Evolutionary conservation across 2,113 vertebrate genomes (phyloP).

Genomic region (Rhodinocichla rosea): DNA sequence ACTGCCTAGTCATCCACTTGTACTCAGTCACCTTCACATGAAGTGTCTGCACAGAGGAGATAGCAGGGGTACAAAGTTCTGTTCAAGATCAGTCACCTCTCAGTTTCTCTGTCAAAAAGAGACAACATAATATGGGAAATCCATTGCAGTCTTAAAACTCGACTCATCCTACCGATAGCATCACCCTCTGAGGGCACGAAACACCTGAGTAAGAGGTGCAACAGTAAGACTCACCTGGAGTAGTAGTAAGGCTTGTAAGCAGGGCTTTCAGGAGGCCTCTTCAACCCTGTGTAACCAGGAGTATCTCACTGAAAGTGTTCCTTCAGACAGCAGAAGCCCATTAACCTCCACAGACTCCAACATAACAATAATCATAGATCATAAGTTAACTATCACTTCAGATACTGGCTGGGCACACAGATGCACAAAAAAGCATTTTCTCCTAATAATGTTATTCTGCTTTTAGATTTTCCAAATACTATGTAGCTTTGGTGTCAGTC

Average conservation of each 20-base stretch:
- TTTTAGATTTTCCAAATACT: not conserved
- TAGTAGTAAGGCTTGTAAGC: not conserved
- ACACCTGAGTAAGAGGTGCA: not conserved
- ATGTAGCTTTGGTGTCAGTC: not conserved
- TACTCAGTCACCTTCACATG: rapidly evolving
- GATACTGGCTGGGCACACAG: not conserved
- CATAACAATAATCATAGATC: not conserved
- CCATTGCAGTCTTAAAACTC: rapidly evolving
- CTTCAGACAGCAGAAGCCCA: not conserved
- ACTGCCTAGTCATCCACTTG: not conserved
- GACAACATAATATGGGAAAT: not conserved
- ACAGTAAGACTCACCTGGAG: not conserved
- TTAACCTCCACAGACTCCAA: not conserved
- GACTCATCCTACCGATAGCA: not conserved
- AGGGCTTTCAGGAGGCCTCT: not conserved
- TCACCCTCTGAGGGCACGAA: not conserved
- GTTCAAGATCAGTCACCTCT: not conserved
- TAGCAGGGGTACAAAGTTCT: not conserved
- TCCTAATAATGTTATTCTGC: not conserved
- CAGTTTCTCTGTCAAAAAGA: not conserved
- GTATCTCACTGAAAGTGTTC: not conserved
- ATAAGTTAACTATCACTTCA: not conserved
- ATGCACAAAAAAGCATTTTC: not conserved
- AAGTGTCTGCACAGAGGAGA: not conserved
- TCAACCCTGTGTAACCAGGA: not conserved